Conservation (phyloP, 2,113 vertebrate species). For the Struthidea cinerea region DNA sequence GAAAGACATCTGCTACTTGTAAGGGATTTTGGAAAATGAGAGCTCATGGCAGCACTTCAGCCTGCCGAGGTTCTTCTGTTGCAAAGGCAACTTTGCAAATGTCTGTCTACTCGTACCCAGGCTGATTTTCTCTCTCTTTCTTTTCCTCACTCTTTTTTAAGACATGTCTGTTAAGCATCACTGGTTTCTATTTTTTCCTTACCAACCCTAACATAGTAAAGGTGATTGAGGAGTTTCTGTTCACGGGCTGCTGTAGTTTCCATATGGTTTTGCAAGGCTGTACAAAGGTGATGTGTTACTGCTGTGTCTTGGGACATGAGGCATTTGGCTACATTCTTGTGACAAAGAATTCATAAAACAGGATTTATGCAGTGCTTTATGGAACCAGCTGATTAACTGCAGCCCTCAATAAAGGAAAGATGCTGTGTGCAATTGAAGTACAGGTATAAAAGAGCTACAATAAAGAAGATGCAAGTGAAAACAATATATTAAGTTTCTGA, state of each 20-base stretch:
- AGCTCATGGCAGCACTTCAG: background rate
- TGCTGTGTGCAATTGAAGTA: background rate
- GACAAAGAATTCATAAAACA: slow-evolving; percentile 21
- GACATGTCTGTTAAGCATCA: background rate
- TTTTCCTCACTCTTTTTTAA: background rate
- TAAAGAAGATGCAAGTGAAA: slow-evolving; percentile 27
- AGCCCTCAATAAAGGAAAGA: background rate
- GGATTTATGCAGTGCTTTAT: slow-evolving; percentile 8
- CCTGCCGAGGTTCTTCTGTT: background rate
- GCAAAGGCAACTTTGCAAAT: background rate
- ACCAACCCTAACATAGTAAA: background rate
- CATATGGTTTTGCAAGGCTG: background rate
- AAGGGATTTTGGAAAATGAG: background rate
- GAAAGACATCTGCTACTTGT: background rate
- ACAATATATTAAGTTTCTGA: slow-evolving; percentile 17
- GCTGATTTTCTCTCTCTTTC: background rate
- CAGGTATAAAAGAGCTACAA: slow-evolving; percentile 1
- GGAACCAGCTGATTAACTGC: slow-evolving; percentile 40
- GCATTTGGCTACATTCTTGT: background rate
- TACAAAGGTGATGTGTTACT: background rate
- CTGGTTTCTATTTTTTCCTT: background rate
- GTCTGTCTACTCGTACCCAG: background rate
- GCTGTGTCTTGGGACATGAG: background rate
- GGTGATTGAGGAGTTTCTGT: background rate
- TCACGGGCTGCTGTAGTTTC: background rate